Percentiles rank a stretch among this genome's conserved stretches.
phyloP scores from a whole-genome alignment of 1,140 invertebrate species.

The Drosophila pachea region DNA sequence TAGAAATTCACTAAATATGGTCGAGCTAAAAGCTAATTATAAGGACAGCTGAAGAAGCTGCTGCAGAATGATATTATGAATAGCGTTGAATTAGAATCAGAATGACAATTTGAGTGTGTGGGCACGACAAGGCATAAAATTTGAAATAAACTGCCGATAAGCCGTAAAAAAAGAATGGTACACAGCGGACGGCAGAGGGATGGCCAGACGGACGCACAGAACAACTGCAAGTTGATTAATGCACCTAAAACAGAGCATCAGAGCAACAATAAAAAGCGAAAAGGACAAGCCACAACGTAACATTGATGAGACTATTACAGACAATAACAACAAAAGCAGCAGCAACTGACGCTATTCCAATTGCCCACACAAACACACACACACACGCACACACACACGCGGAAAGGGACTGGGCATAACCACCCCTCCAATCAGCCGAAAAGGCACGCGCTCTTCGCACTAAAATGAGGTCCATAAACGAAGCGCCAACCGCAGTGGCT shows the following conservation, averaged over 20 bases:
- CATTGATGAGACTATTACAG: constrained; percentile 72
- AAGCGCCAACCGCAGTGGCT: constrained; percentile 62
- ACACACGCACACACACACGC: background rate
- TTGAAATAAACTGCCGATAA: constrained; percentile 39
- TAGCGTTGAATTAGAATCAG: too few species aligned
- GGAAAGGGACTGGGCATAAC: too few species aligned
- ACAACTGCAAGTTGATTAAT: constrained; percentile 69
- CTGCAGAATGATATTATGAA: background rate
- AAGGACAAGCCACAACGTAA: constrained; percentile 41
- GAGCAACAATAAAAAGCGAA: constrained; percentile 54
- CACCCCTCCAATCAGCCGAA: constrained; percentile 35
- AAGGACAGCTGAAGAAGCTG: background rate
- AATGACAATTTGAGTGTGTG: too few species aligned
- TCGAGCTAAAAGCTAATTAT: too few species aligned
- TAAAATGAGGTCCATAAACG: constrained; percentile 44
- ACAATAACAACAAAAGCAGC: constrained; percentile 49
- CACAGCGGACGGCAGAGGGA: background rate
- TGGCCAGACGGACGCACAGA: constrained; percentile 9
- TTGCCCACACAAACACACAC: constrained; percentile 15
- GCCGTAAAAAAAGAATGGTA: constrained; percentile 45
- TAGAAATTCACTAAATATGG: too few species aligned
- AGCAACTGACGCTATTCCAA: constrained; percentile 41
- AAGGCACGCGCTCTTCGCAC: constrained; percentile 45
- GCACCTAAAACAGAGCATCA: constrained; percentile 58
- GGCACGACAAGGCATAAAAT: constrained; percentile 21